Base-by-base conservation (phyloP, 1,140 invertebrate genomes). In the Euglossa dilemma region DNA sequence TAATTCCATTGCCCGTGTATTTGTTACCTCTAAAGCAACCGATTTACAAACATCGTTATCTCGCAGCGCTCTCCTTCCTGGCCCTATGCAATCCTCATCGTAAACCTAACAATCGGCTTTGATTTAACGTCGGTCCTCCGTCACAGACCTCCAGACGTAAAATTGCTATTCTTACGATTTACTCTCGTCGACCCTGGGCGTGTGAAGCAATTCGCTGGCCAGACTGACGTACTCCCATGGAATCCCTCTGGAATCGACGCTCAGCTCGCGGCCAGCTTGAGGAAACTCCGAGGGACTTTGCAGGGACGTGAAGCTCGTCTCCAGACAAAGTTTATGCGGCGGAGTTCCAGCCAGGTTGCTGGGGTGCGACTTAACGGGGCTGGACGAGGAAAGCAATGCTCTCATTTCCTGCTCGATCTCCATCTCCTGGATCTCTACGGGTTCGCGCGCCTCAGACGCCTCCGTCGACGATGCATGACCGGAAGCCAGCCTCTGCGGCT, bases 301-400 rank as follows among this genome's bases (percentile, higher is more conserved):
- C 9, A 96, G 91, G 71, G 96, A 96, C 6, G 97, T 96, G 92
- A 97, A 97, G 87, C 96, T 97, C 2, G 97, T 97, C 92, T 97
- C 97, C 73, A 97, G 93, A 86, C 96, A 97, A 20, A 97, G 92
- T 77, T 95, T 94, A 81, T 95, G 96, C 82, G 94, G 96, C 71
- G 94, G 95, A 79, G 93, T 95, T 69, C 93, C 94, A 80, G 93
- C 92, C 82, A 89, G 61, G 54, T 88, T 87, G 78, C 57, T 77
- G 4, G 75, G 69, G 18, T 84, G 83, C 9, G 59, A 77, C 25
- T 84, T 85, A 14, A 43, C 76, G 7, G 93, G 92, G 70, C 92
- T 94, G 59, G 91, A 90, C 14, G 91, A 84, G n/a, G 94, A 93
- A 25, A 94, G 86, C 61, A 94, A 80, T 5, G 93, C 93, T 16